Evolutionary conservation across 2,113 vertebrate genomes (phyloP).

Genomic region (Dicentrarchus labrax): DNA sequence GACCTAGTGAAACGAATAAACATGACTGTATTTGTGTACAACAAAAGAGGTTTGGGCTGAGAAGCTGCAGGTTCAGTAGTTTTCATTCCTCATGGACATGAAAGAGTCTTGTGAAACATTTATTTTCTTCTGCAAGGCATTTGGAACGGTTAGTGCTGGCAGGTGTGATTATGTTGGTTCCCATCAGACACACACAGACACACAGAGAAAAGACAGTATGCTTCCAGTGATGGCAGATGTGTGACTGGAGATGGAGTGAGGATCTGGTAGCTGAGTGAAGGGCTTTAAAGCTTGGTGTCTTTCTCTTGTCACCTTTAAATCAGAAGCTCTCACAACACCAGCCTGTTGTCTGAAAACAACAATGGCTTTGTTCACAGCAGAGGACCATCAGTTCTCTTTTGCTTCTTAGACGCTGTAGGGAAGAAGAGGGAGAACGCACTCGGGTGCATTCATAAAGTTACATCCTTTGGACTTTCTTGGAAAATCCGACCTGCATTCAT

Average conservation of each 20-base stretch:
- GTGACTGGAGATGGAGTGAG: background rate
- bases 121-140: background rate
- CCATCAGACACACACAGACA: constrained; percentile 3
- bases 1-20: constrained; percentile 12
- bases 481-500: no score
- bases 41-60: constrained; percentile 23
- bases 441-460: no score
- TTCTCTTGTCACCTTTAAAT: background rate
- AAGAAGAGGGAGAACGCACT: no score
- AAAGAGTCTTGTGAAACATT: background rate
- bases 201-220: background rate
- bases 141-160: background rate
- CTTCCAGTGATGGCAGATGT: background rate
- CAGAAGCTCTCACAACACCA: background rate
- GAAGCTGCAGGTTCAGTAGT: constrained; percentile 64
- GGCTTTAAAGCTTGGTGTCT: background rate
- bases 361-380: no score
- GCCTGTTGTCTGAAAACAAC: background rate
- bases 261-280: background rate
- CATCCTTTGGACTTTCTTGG: no score
- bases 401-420: background rate
- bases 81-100: constrained; percentile 37
- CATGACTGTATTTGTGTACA: constrained; percentile 6
- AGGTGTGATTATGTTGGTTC: background rate
- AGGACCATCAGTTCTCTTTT: background rate